Evolutionary conservation across 2,888 invertebrate species (phyloP).

Genomic region (Ochropleura leucogaster): DNA sequence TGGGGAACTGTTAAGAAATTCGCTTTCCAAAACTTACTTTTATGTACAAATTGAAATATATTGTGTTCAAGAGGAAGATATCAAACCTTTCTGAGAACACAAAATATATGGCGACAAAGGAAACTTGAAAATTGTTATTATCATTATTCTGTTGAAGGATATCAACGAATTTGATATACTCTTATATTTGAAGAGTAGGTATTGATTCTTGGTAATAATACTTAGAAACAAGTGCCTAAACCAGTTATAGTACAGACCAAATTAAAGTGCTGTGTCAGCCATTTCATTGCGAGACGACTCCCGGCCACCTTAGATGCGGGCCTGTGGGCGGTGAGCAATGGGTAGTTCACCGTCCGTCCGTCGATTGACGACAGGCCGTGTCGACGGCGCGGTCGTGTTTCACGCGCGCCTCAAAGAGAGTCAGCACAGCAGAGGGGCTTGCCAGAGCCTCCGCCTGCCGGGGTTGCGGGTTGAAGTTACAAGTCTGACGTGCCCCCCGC

Average conservation of each 20-base stretch:
- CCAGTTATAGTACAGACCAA: background rate
- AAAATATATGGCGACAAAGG: constrained; percentile 49
- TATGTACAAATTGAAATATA: constrained; percentile 72
- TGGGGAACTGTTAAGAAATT: constrained; percentile 61
- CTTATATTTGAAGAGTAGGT: constrained; percentile 4
- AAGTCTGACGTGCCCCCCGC: no score
- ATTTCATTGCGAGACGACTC: no score
- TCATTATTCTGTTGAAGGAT: constrained; percentile 11
- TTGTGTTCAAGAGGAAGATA: constrained; percentile 56
- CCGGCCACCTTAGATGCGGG: no score
- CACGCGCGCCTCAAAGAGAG: no score
- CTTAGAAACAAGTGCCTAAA: background rate
- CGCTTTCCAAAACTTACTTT: constrained; percentile 66
- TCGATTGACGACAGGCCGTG: no score
- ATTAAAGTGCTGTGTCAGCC: no score
- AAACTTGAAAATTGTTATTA: background rate
- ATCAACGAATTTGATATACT: background rate
- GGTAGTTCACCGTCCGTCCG: no score
- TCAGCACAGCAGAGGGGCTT: no score
- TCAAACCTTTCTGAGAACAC: constrained; percentile 37
- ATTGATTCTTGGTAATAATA: background rate
- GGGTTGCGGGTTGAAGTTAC: no score
- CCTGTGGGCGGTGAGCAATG: no score
- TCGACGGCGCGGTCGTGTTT: no score
- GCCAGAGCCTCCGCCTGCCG: no score